Evolutionary conservation across 2,888 invertebrate species (phyloP), one percentile per base, ranked within the genome.

Genomic region (Oxytorus armatus): DNA sequence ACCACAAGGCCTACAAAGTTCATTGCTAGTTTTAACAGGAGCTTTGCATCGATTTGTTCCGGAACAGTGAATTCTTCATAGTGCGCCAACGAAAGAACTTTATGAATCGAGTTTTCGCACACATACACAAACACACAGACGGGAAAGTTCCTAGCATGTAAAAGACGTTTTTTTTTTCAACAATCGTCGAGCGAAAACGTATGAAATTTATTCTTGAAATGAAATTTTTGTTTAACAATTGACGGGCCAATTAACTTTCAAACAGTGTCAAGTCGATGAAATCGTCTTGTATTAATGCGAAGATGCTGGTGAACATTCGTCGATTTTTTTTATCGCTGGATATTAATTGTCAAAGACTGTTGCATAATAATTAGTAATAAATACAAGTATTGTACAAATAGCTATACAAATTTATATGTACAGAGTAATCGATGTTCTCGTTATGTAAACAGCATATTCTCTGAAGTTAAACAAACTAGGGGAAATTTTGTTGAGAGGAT

Each of bases 1-100:
- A 79, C 93, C 93, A 0, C 92, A 93, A 79, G 94, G 94, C 25
- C 91, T 93, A 25, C 93, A 93, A 85, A 92, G 92, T 74, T 93
- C 93, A 5, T 87, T 93, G 42, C 89, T 93, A 65, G 90, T 93
- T 69, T 88, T 93, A 33, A 93, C 93, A 25, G 92, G 92, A 79
- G 92, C 93, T 68, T 88, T 93, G 78, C 92, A 93, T 81, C 90
- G 93, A 86, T 93, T 93, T 83, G 92, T 93, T 79, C 93, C 93
- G 77, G 91, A 91, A 84, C 82, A 82, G 39, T 84, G 66, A 83
- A 57, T 53, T 42, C 5, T 21, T 16, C 86, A 51, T 21, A 23
- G 84, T 87, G 70, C 87, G 85, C 86, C 51, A 65, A 49, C 61
- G 55, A 73, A 57, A 79, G 25, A 39, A 29, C 53, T 42, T 25